Evolutionary conservation across 1,140 invertebrate genomes (phyloP), one percentile per base, ranked within the genome.

Genomic region (Drosophila melanica): DNA sequence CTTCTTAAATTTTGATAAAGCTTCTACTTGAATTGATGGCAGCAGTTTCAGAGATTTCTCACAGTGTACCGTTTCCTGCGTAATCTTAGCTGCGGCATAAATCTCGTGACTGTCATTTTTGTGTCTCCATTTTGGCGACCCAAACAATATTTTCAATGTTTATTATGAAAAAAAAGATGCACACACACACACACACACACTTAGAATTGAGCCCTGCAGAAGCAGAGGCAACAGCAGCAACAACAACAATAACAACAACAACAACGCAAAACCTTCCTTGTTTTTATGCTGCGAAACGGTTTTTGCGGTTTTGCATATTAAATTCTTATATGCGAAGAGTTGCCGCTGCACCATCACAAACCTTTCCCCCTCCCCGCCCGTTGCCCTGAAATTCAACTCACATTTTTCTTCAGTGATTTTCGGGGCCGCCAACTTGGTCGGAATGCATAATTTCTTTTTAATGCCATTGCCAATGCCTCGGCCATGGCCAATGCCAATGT

Each of bases 241-340:
- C 23, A 5, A 4, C 27, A 27, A 2, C 27, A 27, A 23, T 4
- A 23, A 7, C 27, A 27, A 7, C 27, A 7, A 7, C 27, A 27
- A 27, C 27, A 27, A 27, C 27, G 9, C 33, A 16, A 20, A 55
- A 44, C 42, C 41, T 69, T 33, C 47, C 50, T 66, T 55, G 42
- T 60, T 47, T 65, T 47, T 73, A 65, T 71, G 57, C 69, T 51
- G 64, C 65, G 65, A 79, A 82, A 89, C 80, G 84, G 85, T 90
- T 90, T 90, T 90, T 90, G 86, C 81, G 86, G 86, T 90, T 90
- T 90, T 90, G 86, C 86, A 90, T 90, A 90, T 90, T 90, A 90
- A 90, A 90, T 90, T 90, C 73, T 79, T 86, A 67, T 86, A 67
- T 73, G 74, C 66, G 69, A 44, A 75, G 74, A 60, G 47, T 11